Evolutionary conservation across 2,888 invertebrate species (phyloP), one percentile per base, ranked within the genome.

Genomic region (Callyntrura sp.): DNA sequence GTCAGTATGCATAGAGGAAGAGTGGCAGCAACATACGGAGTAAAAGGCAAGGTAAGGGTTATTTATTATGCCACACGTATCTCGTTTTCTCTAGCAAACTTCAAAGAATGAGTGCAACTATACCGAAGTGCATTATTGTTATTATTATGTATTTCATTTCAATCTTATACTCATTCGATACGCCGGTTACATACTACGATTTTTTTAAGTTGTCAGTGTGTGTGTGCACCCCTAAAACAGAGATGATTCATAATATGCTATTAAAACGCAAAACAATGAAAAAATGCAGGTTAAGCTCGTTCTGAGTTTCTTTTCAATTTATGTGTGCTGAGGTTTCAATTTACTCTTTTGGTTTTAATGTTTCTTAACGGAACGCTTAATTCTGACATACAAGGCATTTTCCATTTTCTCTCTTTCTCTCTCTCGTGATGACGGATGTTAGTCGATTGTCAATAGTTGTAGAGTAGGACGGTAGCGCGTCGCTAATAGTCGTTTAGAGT

Each of bases 231-330:
- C 35, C 23, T 62, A 85, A 76, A 35, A 73, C 68, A 65, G 43
- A 8, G 14, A 62, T 82, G 43, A n/a, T 57, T 17, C 9, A 20
- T 45, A 70, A 70, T 45, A 43, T 28, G 14, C 8, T n/a, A 68
- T n/a, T 35, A 43, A 82, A 43, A 23, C 45, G 82, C 35, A 84
- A 57, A 73, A 35, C 35, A 35, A 35, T 35, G 35, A 35, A 35
- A 65, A 84, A 84, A 84, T 84, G 57, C 84, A 85, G 85, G 76
- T 85, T 85, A 85, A 73, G 76, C 76, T 62, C 25, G 17, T 60
- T 76, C 48, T 28, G 43, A 85, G 14, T 55, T 65, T 48, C 23
- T 65, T 48, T 48, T 5, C 11, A 11, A 82, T 45, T 65, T 65
- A 45, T 65, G 14, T 48, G 35, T 57, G 70, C 17, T 35, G 35